Conservation (phyloP, 2,113 vertebrate species). For the Ammospiza nelsoni region DNA sequence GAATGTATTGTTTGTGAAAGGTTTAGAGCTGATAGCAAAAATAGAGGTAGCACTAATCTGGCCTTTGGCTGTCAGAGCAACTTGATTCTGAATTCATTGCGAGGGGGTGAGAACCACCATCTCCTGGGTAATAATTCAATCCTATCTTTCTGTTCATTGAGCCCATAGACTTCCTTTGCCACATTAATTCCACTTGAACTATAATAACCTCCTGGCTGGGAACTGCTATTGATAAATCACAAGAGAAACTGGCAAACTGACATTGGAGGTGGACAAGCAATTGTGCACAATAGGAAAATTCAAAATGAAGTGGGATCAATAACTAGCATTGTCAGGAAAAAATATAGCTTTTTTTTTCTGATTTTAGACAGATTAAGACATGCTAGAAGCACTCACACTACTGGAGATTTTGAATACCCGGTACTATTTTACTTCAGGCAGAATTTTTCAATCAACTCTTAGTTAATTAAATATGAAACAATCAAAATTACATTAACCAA, state of each 20-base stretch:
- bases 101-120: background rate
- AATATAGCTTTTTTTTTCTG: background rate
- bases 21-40: slow-evolving; percentile 42
- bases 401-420: background rate
- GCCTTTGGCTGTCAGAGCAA: slow-evolving; percentile 54
- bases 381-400: background rate
- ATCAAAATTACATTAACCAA: slow-evolving; percentile 14
- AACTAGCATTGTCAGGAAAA: background rate
- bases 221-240: slow-evolving; percentile 36
- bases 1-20: slow-evolving; percentile 43
- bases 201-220: slow-evolving; percentile 31
- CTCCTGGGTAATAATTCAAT: slow-evolving; percentile 55
- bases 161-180: slow-evolving; percentile 21
- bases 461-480: slow-evolving; percentile 48
- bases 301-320: background rate
- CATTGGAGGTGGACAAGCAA: background rate
- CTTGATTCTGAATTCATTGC: slow-evolving; percentile 53
- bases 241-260: slow-evolving; percentile 12
- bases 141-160: slow-evolving; percentile 53
- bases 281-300: slow-evolving; percentile 25
- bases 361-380: background rate
- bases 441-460: slow-evolving; percentile 24
- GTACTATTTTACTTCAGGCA: background rate
- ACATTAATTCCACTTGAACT: slow-evolving; percentile 57
- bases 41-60: slow-evolving; percentile 45